Percentiles rank a stretch among this genome's conserved stretches.
phyloP scores from a whole-genome alignment of 2,797 vertebrate species.

The Neosilurus hyrtlii region DNA sequence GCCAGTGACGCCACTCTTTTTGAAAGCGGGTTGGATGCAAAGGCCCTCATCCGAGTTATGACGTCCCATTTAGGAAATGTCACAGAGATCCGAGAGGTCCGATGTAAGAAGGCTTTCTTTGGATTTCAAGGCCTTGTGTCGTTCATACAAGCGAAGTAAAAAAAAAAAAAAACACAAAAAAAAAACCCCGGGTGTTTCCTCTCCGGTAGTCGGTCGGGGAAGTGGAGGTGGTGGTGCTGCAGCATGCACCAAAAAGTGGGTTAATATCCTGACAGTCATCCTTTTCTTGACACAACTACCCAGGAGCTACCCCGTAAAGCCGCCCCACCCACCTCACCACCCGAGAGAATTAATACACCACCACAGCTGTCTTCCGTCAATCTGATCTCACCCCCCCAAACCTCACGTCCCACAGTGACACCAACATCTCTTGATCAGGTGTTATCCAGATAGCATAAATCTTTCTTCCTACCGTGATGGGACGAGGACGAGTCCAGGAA shows the following conservation, averaged over 20 bases:
- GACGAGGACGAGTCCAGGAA: slow-evolving; percentile 31
- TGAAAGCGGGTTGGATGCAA: slow-evolving; percentile 60
- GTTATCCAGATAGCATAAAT: slow-evolving; percentile 44
- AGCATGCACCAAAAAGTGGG: slow-evolving; percentile 65
- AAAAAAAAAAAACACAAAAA: not conserved
- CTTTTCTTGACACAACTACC: slow-evolving; percentile 73
- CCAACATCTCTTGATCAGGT: slow-evolving; percentile 63
- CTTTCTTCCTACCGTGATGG: slow-evolving; percentile 26
- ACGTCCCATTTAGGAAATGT: slow-evolving; percentile 76
- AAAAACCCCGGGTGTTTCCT: slow-evolving; percentile 21
- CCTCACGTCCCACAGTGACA: slow-evolving; percentile 59
- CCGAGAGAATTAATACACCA: slow-evolving; percentile 64
- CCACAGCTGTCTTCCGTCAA: slow-evolving; percentile 69
- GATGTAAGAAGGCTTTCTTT: slow-evolving; percentile 66
- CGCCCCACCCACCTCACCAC: slow-evolving; percentile 34
- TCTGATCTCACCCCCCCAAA: slow-evolving; percentile 51
- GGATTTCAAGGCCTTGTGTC: slow-evolving; percentile 41
- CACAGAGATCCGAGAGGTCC: slow-evolving; percentile 67
- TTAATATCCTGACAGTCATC: slow-evolving; percentile 68
- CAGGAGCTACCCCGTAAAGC: slow-evolving; percentile 58
- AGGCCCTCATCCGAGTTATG: slow-evolving; percentile 62
- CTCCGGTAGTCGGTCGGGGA: slow-evolving; percentile 62
- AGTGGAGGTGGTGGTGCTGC: slow-evolving; percentile 72
- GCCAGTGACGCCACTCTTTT: slow-evolving; percentile 54
- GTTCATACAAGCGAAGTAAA: not conserved